Evolutionary conservation across 2,113 vertebrate species (phyloP).

Genomic region (Cettia cetti): DNA sequence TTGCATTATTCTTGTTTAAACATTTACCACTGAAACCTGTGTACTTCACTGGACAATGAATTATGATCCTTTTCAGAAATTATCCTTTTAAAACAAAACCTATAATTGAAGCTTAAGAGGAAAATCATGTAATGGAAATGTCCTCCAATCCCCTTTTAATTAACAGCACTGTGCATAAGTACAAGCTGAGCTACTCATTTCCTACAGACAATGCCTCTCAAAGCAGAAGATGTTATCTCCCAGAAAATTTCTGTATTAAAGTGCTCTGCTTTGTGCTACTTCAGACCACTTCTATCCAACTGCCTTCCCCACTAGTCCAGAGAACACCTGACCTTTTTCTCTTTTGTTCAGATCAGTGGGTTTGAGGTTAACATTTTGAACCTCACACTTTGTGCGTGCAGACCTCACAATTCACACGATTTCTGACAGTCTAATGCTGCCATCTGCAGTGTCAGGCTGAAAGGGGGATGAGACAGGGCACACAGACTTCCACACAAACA

Average conservation of each 20-base stretch:
- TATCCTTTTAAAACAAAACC: slow-evolving; percentile 40
- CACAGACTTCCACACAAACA: background rate
- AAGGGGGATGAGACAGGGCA: background rate
- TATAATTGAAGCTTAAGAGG: slow-evolving; percentile 2
- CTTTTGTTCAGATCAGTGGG: background rate
- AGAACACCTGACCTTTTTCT: background rate
- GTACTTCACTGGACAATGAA: slow-evolving; percentile 11
- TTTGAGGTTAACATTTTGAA: background rate
- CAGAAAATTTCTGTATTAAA: background rate
- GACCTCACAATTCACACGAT: background rate
- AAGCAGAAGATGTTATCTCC: background rate
- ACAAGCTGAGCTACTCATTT: background rate
- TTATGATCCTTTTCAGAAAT: slow-evolving; percentile 28
- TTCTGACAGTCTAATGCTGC: background rate
- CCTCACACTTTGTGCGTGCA: background rate
- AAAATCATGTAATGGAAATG: slow-evolving; percentile 15
- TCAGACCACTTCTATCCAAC: background rate
- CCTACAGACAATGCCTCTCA: background rate
- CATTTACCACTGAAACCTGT: slow-evolving; percentile 13
- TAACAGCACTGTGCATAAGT: background rate
- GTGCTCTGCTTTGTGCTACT: background rate
- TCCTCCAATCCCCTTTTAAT: slow-evolving; percentile 20
- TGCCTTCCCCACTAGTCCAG: background rate
- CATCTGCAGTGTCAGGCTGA: background rate
- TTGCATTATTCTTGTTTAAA: slow-evolving; percentile 25